Evolutionary conservation across 2,797 vertebrate genomes (phyloP), one percentile per base, ranked within the genome.

Genomic region (Picus viridis): DNA sequence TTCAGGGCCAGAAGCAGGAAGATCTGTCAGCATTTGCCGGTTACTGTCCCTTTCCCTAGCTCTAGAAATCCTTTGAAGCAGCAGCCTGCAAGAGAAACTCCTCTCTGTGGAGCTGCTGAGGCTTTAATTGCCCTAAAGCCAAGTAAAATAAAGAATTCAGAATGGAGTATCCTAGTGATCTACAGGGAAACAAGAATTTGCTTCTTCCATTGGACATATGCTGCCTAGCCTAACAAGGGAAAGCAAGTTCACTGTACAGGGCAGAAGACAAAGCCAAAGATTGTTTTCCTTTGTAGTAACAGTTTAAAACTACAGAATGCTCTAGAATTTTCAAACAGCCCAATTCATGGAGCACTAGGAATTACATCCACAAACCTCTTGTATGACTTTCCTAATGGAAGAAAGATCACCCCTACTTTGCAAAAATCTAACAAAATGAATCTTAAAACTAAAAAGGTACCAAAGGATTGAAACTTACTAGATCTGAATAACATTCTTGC

Each of bases 21-120:
- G 91, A 94, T 95, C 94, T 95, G 86, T 96, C 92, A 94, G 92
- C 72, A 76, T 94, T 91, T 90, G 67, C 88, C 86, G 90, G 88
- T 93, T 88, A 94, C 81, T 96, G 87, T 96, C 93, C 91, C 91
- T 89, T 93, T 94, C 92, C 68, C 64, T 58, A 89, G 84, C 80
- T 91, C 71, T 91, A 72, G 89, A 95, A 96, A 96, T 69, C 95
- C 84, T 96, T 95, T 96, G 93, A 96, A 97, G 94, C 69, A 92
- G 94, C 86, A 91, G 90, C 87, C 95, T 94, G 94, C 85, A 94
- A 96, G 83, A 96, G 71, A 95, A 95, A 89, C 88, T 96, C 92
- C 93, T 94, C 94, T 94, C 88, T 92, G 79, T 71, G 81, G 89
- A 93, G 70, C 71, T 88, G 84, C 88, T 92, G 91, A 89, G 92